phyloP scores from a whole-genome alignment of 2,113 vertebrate species.

The Telmatochromis sp. region DNA sequence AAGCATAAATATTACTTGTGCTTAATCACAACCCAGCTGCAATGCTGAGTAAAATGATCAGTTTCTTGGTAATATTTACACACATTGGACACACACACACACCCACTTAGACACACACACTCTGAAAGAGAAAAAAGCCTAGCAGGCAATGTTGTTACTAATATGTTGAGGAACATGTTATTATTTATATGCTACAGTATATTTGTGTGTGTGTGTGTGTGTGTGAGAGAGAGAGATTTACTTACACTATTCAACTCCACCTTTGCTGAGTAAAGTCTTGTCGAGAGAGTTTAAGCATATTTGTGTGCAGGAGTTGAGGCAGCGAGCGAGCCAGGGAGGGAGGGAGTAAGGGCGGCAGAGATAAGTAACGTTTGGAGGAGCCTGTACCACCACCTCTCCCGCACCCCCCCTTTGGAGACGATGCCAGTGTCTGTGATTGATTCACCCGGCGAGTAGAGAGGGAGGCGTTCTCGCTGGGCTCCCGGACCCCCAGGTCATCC shows the following conservation, averaged over 20 bases:
- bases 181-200: background rate
- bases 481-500: conserved; percentile 47
- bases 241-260: conserved; percentile 3
- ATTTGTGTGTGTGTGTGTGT: background rate
- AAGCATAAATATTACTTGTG: conserved; percentile 53
- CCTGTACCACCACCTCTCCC: background rate
- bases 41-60: conserved; percentile 54
- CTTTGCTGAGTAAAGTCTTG: background rate
- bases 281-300: conserved; percentile 3
- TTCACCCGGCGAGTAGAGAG: conserved; percentile 40
- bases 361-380: conserved; percentile 39
- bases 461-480: conserved; percentile 34
- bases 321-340: background rate
- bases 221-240: background rate
- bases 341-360: conserved; percentile 10
- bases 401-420: background rate
- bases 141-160: conserved; percentile 3
- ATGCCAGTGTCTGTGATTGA: conserved; percentile 51
- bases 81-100: background rate
- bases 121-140: background rate
- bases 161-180: background rate
- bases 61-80: conserved; percentile 31
- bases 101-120: background rate
- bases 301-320: background rate
- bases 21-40: conserved; percentile 58